These are phyloP conservation scores for Athalia circularis DNA, from an alignment of 2,888 invertebrate species.

Conservation along the genomic window DNA sequence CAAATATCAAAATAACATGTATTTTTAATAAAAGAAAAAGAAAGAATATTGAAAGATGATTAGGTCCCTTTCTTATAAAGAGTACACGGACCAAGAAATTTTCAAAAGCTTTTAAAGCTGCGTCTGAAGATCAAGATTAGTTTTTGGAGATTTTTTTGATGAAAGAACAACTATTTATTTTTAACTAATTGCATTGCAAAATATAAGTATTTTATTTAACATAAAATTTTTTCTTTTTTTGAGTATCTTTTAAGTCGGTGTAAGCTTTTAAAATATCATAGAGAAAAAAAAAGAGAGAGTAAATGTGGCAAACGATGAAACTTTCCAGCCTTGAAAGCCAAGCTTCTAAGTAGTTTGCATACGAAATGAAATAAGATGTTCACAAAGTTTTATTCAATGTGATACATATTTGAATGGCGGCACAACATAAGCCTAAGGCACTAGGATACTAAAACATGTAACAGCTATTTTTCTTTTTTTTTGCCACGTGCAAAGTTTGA, in stretches of 20 bases:
- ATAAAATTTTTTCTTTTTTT: conserved; percentile 20
- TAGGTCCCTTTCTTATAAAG: conserved; percentile 53
- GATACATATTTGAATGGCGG: conserved; percentile 30
- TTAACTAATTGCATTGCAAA: conserved; percentile 41
- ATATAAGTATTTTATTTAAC: conserved; percentile 43
- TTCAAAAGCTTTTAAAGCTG: conserved; percentile 46
- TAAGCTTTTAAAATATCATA: conserved; percentile 34
- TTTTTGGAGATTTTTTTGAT: conserved; percentile 38
- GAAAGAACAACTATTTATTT: conserved; percentile 43
- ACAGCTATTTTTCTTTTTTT: conserved; percentile 21
- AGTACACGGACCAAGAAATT: conserved; percentile 57
- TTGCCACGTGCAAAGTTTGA: conserved; percentile 22
- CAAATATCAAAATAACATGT: conserved; percentile 55
- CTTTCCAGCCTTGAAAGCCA: conserved; percentile 42
- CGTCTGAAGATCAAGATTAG: conserved; percentile 40
- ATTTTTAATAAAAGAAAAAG: conserved; percentile 54
- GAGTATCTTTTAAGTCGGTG: conserved; percentile 32
- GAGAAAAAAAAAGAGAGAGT: conserved; percentile 8
- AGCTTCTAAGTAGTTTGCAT: conserved; percentile 37
- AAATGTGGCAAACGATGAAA: neutral
- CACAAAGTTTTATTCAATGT: conserved; percentile 37
- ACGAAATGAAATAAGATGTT: conserved; percentile 41
- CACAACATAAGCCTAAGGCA: conserved; percentile 24
- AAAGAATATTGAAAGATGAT: conserved; percentile 32
- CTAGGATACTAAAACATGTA: conserved; percentile 28